Evolutionary conservation across 2,888 invertebrate species (phyloP), one percentile per base, ranked within the genome.

Genomic region (Lamproptera curius): DNA sequence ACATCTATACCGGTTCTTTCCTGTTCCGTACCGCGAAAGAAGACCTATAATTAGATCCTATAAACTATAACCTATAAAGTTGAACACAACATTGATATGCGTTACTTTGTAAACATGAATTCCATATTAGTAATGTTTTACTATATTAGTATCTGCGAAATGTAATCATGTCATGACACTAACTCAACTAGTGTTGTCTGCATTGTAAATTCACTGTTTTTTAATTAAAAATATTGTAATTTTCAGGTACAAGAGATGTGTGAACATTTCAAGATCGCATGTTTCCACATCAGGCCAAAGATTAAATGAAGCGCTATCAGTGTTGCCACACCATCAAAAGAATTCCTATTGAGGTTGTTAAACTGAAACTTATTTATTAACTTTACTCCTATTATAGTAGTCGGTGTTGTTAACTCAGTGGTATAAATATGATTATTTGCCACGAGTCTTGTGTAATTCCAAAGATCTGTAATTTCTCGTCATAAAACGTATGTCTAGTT

Each of bases 181-280:
- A 1, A 13, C 13, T 14, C 16, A 13, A 28, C 31, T 41, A 10
- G n/a, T 38, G 4, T 33, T 16, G 13, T 33, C n/a, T 3, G 9
- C 15, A 15, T 9, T 14, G 15, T 2, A 16, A 9, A 6, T 2
- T 16, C 4, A 16, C 15, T 36, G n/a, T 13, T 4, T 23, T 8
- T 23, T 23, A 3, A 13, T 20, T 23, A 23, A 10, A 15, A 40
- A 10, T 8, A 28, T 28, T 42, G 1, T 17, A 35, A 34, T 34
- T 89, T 89, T 26, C 86, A 96, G 96, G 95, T 98, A n/a, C 92
- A 92, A 62, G 96, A 98, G 86, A 97, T 98, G 97, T 97, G 97
- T 74, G 89, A 91, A 54, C 97, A 98, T 83, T 97, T 98, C 82
- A 92, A 93, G 65, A 96, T 97, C 65, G 88, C 93, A 63, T 97